Evolutionary conservation across 2,888 invertebrate species (phyloP).

Genomic region (Drosophila mimica): DNA sequence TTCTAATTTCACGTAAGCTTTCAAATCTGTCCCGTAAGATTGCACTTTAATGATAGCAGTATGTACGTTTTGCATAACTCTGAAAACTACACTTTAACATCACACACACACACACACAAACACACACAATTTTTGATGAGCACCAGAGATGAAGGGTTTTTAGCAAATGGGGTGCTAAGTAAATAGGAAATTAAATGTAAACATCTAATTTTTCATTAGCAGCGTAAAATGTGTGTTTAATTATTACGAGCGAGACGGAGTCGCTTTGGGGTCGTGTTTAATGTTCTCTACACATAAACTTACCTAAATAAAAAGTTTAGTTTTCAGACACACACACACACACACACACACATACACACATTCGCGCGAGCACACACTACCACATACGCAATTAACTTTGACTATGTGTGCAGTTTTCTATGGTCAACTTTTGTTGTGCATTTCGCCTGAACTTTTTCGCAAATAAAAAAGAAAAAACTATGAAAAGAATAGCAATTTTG

Average conservation of each 20-base stretch:
- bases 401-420: conserved; percentile 68
- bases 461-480: conserved; percentile 63
- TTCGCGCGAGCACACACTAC: conserved; percentile 17
- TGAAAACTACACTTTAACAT: conserved; percentile 10
- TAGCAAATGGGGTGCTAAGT: conserved; percentile 57
- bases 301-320: conserved; percentile 77
- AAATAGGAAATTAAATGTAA: conserved; percentile 78
- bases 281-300: conserved; percentile 68
- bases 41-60: conserved; percentile 46
- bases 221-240: conserved; percentile 79
- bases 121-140: neutral
- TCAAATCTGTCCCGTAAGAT: conserved; percentile 21
- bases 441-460: conserved; percentile 72
- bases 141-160: neutral
- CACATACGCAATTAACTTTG: conserved; percentile 77
- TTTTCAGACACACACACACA: conserved; percentile 50
- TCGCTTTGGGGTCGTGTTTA: conserved; percentile 44
- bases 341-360: conserved; percentile 31
- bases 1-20: conserved; percentile 28
- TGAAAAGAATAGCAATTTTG: conserved; percentile 12
- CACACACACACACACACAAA: neutral
- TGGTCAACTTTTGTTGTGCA: conserved; percentile 77
- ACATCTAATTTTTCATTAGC: conserved; percentile 81
- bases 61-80: neutral
- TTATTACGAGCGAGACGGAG: conserved; percentile 62